Evolutionary conservation across 2,113 vertebrate genomes (phyloP), one percentile per base, ranked within the genome.

Genomic region (Alosa alosa): DNA sequence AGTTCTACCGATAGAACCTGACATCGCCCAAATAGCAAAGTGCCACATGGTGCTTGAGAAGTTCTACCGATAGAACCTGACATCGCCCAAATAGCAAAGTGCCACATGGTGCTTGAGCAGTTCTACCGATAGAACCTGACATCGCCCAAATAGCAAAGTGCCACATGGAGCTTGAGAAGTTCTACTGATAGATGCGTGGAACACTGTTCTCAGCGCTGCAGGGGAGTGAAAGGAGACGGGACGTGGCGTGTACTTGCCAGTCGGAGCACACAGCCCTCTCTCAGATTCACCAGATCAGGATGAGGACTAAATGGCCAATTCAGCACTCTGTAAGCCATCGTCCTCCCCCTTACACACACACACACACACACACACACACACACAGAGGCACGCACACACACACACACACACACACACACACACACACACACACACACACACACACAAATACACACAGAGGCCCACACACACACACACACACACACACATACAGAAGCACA

Each of bases 241-340:
- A 13, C 68, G 68, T 36, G 31, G 39, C 31, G 3, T 15, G 89
- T 91, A 85, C 90, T 93, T 92, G 83, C 64, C 81, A 95, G 91
- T 91, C 93, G 31, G 81, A 0, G 52, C 90, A 90, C 1, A 90
- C 1, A 90, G 87, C 81, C 87, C 87, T 52, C n/a, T 83, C 89
- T 86, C 90, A 87, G 90, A 86, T 87, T 81, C 86, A 82, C 83
- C 68, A 82, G 60, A 88, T 52, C 84, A 84, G 89, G 88, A 84
- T 87, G 91, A 87, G 90, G 88, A 88, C 86, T 82, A 88, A 64
- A 68, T 86, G 86, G 75, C 84, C 92, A 88, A 91, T 89, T 92
- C 91, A 91, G 85, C 88, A 86, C 52, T 41, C 84, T 86, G 91
- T 89, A 87, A 85, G 86, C 86, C 72, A n/a, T n/a, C 6, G 39